phyloP scores from a whole-genome alignment of 2,113 vertebrate species.

The Gobius niger region DNA sequence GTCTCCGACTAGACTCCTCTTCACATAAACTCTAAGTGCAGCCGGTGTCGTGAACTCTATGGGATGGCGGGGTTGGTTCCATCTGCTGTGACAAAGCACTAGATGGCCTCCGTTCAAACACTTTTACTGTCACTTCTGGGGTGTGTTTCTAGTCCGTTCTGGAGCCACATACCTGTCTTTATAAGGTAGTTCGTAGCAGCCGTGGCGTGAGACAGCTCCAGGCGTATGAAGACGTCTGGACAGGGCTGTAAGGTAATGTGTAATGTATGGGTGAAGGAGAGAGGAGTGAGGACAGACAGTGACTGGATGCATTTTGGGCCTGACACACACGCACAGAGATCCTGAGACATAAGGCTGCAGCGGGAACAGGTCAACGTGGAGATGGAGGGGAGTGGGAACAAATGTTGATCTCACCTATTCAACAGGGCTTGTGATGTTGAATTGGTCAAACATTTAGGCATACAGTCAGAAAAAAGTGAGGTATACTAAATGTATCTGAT shows the following conservation, averaged over 20 bases:
- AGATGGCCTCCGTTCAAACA: slow-evolving; percentile 56
- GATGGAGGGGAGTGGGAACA: too few relatives aligned
- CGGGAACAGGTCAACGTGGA: slow-evolving; percentile 16
- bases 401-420: not conserved
- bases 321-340: slow-evolving; percentile 11
- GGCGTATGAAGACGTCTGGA: slow-evolving; percentile 38
- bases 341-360: slow-evolving; percentile 1
- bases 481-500: too few relatives aligned
- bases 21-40: slow-evolving; percentile 21
- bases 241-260: slow-evolving; percentile 41
- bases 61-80: slow-evolving; percentile 36
- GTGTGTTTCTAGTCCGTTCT: slow-evolving; percentile 66
- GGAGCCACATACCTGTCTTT: slow-evolving; percentile 77
- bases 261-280: slow-evolving; percentile 46
- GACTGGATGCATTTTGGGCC: slow-evolving; percentile 21
- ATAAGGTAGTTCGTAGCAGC: slow-evolving; percentile 70
- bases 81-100: slow-evolving; percentile 35
- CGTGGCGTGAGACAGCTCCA: slow-evolving; percentile 47
- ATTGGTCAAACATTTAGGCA: too few relatives aligned
- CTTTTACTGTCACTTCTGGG: slow-evolving; percentile 56
- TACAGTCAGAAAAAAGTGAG: too few relatives aligned
- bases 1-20: slow-evolving; percentile 21
- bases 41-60: slow-evolving; percentile 33
- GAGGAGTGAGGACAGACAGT: slow-evolving; percentile 1
- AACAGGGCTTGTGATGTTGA: not conserved